Base-by-base conservation (phyloP, 2,797 vertebrate species). In the Sardinella longiceps region DNA sequence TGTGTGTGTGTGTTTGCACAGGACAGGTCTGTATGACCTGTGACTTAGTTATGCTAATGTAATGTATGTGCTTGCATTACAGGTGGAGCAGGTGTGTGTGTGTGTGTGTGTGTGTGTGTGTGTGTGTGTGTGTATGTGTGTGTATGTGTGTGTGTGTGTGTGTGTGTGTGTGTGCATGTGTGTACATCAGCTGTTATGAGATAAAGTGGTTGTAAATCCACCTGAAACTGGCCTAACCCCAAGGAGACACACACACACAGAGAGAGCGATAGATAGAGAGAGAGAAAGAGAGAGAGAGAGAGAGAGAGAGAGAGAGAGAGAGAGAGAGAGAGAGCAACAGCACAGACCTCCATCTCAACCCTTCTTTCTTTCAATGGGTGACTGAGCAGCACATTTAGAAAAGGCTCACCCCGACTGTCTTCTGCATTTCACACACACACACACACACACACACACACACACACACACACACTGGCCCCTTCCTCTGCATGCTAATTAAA, bases 401-500 rank as follows among this genome's bases (percentile, higher is more conserved):
- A 56, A 82, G 84, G 84, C 39, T 74, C 66, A 39, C 66, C 33
- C 66, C 18, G 25, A 51, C 80, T 66, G 80, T 85, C 80, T 84
- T 66, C 53, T 77, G 53, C 80, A 80, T 82, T 85, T 84, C 63
- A 70, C 63, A 70, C 63, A 37, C n/a, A 37, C 63, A 37, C 63
- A 70, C 63, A 33, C 28, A 33, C 63, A 66, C 63, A 66, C 63
- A 66, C 63, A 66, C 63, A 20, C 66, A 58, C 48, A 58, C 81
- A 82, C 50, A 56, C 50, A 56, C 81, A 37, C 81, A 56, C 50
- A 37, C 23, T 33, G 50, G 23, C 18, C 25, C 66, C 3, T 74
- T 74, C 66, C 82, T 80, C 81, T 15, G 66, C 81, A 81, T 66
- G 56, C 85, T 86, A 86, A 86, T 87, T 85, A 81, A 80, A 63